phyloP scores from a whole-genome alignment of 2,888 invertebrate genomes.

The Gisinianus flammeolus region DNA sequence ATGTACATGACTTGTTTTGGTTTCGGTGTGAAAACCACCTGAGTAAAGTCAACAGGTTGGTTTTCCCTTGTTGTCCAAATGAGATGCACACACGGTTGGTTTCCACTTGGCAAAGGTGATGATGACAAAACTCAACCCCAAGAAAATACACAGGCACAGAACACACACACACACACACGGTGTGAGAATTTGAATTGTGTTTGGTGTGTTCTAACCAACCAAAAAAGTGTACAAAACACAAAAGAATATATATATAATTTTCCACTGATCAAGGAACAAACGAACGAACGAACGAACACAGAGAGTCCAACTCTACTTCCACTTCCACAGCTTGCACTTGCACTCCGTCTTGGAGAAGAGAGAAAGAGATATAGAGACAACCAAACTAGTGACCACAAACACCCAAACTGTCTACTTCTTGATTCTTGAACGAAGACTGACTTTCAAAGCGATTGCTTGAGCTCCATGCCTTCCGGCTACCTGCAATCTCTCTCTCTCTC shows the following conservation, averaged over 20 bases:
- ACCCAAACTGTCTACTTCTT: constrained; percentile 37
- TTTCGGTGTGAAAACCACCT: neutral
- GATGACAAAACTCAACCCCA: constrained; percentile 21
- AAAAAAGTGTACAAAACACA: neutral
- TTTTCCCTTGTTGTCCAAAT: neutral
- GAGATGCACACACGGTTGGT: neutral
- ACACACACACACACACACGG: too few species aligned
- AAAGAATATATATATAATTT: neutral
- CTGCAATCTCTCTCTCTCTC: neutral
- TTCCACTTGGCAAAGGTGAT: constrained; percentile 16
- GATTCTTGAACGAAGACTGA: constrained; percentile 32
- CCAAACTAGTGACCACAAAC: constrained; percentile 38
- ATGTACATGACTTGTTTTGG: neutral
- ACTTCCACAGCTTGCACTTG: neutral
- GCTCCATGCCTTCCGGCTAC: constrained; percentile 21
- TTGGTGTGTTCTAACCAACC: too few species aligned
- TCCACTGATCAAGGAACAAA: too few species aligned
- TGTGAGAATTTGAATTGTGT: too few species aligned
- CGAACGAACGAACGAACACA: too few species aligned
- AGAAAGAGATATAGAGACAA: constrained; percentile 13
- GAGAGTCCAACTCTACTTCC: neutral
- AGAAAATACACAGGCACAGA: constrained; percentile 13
- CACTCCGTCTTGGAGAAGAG: neutral
- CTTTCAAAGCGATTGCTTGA: constrained; percentile 28
- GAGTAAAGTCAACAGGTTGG: neutral